Conservation (phyloP, 1,140 invertebrate species). For the Brachionus sp. region DNA sequence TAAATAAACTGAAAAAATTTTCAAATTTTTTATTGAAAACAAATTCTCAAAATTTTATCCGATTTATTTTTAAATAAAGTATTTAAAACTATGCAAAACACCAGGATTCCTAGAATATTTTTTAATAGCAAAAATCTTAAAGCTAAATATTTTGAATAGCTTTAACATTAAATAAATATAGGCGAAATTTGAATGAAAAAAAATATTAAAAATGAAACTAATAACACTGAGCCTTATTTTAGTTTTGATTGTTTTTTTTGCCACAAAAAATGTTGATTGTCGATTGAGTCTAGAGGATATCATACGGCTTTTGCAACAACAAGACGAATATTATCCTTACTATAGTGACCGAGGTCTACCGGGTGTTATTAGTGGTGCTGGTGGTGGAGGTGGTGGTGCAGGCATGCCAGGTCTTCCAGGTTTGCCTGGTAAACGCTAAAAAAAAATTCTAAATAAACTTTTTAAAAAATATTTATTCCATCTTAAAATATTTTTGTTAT, state of each 20-base stretch:
- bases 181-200: not conserved
- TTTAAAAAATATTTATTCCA: not conserved
- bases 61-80: too few relatives aligned
- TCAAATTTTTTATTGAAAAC: too few relatives aligned
- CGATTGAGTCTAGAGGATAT: not conserved
- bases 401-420: not conserved
- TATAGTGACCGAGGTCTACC: not conserved
- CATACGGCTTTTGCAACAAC: not conserved
- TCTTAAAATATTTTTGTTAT: not conserved
- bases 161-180: too few relatives aligned
- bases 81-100: too few relatives aligned
- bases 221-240: not conserved
- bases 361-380: not conserved
- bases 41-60: too few relatives aligned
- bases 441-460: not conserved
- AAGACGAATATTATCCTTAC: not conserved
- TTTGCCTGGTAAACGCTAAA: not conserved
- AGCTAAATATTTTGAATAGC: not conserved
- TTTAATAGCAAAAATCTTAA: not conserved
- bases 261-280: not conserved
- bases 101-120: too few relatives aligned
- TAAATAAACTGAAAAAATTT: too few relatives aligned
- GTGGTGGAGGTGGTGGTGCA: not conserved
- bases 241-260: not conserved
- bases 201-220: not conserved